Base-by-base conservation (phyloP, 2,113 vertebrate species). In the Istiophorus platypterus region DNA sequence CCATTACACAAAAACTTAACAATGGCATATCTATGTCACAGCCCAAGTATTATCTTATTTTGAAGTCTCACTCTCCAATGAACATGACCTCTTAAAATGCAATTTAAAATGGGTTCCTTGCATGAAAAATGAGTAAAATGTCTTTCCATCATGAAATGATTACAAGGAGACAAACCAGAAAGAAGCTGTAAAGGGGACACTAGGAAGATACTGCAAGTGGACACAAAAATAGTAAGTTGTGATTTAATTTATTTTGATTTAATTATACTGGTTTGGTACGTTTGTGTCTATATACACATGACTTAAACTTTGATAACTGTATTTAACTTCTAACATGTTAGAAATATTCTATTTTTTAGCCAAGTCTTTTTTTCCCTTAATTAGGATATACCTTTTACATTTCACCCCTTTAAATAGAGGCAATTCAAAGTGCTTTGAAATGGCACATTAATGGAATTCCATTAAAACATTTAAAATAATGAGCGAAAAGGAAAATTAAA, bases 71-170 rank as follows among this genome's bases (percentile, higher is more conserved):
- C 18, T 29, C 72, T 65, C 22, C 47, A 34, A 70, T 72, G 70
- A 78, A 49, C 59, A 58, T 26, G 17, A 67, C 34, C 27, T 85
- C n/a, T 47, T 49, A 42, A 78, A 65, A 82, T 75, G 41, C 22
- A 56, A 57, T 57, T 27, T 26, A 76, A 66, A 24, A 66, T 68
- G 27, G 34, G 10, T 52, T 75, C 78, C 24, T 42, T 26, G 37
- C 51, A 70, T 67, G n/a, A 34, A 52, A 66, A 74, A 70, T 62
- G 15, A 27, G 26, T 2, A 62, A 69, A 65, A 74, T 47, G 34
- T 62, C 20, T 56, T 7, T 78, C 17, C 7, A 65, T 26, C 18
- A 11, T 83, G 12, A 57, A 37, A 57, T 47, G 31, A 72, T 64
- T 80, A 54, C 27, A 52, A 76, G 26, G 8, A 76, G 24, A 73